Conservation (phyloP, 1,140 invertebrate species). For the Apis cerana region DNA sequence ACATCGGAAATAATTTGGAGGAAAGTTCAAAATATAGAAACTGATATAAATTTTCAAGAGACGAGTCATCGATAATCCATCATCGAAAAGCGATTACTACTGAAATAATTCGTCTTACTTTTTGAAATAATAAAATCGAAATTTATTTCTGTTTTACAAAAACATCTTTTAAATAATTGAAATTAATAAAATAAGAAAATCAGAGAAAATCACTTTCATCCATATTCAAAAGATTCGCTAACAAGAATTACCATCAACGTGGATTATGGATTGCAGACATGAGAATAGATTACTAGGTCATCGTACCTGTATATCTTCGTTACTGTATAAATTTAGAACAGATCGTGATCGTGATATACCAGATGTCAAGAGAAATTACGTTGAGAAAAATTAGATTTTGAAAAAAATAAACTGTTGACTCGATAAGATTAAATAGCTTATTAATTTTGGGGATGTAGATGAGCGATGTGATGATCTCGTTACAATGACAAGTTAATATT, state of each 20-base stretch:
- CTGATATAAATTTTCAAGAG: too few relatives aligned
- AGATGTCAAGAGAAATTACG: too few relatives aligned
- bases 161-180: neutral
- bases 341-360: neutral
- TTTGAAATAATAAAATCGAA: neutral
- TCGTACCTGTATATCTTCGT: too few relatives aligned
- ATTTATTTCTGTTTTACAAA: neutral
- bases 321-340: neutral
- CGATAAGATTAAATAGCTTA: neutral
- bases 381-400: neutral
- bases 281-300: neutral
- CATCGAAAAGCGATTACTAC: too few relatives aligned
- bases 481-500: too few relatives aligned
- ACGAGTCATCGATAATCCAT: too few relatives aligned
- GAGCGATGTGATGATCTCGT: too few relatives aligned
- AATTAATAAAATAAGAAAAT: neutral
- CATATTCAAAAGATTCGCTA: constrained; percentile 35
- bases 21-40: too few relatives aligned
- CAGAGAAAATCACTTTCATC: constrained; percentile 25
- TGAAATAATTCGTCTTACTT: neutral
- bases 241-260: neutral
- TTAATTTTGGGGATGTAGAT: neutral
- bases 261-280: constrained; percentile 23
- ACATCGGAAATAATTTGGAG: too few relatives aligned
- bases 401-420: neutral